Conservation (phyloP, 2,797 vertebrate genomes). For the Ispidina lecontei region DNA sequence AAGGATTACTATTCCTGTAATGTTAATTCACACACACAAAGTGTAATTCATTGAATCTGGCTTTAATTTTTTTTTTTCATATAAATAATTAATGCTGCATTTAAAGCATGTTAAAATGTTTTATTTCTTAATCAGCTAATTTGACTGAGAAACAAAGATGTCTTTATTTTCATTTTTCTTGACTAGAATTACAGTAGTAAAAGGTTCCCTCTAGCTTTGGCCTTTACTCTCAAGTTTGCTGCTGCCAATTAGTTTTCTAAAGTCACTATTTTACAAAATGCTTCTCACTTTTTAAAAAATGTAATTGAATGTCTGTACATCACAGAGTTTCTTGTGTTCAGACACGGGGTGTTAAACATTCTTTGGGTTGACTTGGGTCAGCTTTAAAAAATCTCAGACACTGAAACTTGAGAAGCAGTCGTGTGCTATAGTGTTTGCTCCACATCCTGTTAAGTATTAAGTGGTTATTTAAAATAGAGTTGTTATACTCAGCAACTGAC, state of each 20-base stretch:
- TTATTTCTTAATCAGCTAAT: slow-evolving; percentile 84
- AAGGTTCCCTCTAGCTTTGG: slow-evolving; percentile 78
- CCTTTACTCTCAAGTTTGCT: slow-evolving; percentile 73
- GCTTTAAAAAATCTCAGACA: slow-evolving; percentile 80
- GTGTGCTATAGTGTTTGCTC: slow-evolving; percentile 67
- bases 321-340: slow-evolving; percentile 81
- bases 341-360: slow-evolving; percentile 76
- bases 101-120: slow-evolving; percentile 81
- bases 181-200: slow-evolving; percentile 79
- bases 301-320: slow-evolving; percentile 82
- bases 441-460: slow-evolving; percentile 81
- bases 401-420: slow-evolving; percentile 79
- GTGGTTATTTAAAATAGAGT: slow-evolving; percentile 80
- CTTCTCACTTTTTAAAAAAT: slow-evolving; percentile 78
- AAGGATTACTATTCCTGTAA: slow-evolving; percentile 74
- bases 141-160: slow-evolving; percentile 83
- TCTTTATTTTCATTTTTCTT: slow-evolving; percentile 79
- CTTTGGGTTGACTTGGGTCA: slow-evolving; percentile 79
- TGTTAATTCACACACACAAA: slow-evolving; percentile 72
- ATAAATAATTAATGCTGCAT: slow-evolving; percentile 83
- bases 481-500: slow-evolving; percentile 76
- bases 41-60: slow-evolving; percentile 75
- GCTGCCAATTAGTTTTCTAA: slow-evolving; percentile 83
- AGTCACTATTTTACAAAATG: slow-evolving; percentile 79
- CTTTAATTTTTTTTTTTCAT: slow-evolving; percentile 70